These are phyloP conservation scores for Oreotrochilus melanogaster DNA, from an alignment of 2,113 vertebrate genomes.

Conservation along the genomic window DNA sequence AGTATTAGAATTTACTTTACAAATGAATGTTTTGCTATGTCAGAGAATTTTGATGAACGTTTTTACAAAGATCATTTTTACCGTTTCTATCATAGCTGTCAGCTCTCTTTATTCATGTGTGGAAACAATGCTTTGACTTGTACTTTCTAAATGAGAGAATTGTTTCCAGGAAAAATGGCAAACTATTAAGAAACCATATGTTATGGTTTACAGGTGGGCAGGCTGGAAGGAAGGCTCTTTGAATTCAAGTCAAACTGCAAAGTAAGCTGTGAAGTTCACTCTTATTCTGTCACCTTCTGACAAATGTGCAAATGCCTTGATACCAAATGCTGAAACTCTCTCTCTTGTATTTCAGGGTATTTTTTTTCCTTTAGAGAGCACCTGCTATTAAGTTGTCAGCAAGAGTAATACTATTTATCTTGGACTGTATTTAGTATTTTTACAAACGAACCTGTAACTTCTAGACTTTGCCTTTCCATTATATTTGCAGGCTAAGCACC, in stretches of 20 bases:
- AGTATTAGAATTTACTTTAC: conserved; percentile 66
- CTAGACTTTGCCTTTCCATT: conserved; percentile 39
- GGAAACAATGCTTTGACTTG: conserved; percentile 67
- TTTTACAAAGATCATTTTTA: conserved; percentile 80
- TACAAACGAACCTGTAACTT: conserved; percentile 40
- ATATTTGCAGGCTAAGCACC: conserved; percentile 31
- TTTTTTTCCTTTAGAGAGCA: conserved; percentile 47
- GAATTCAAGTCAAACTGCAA: conserved; percentile 33
- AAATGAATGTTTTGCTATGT: conserved; percentile 77
- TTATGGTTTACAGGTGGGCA: conserved; percentile 37
- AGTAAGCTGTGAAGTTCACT: conserved; percentile 50
- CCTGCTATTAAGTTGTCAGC: conserved; percentile 54
- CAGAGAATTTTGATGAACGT: conserved; percentile 76
- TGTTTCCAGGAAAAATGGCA: conserved; percentile 38
- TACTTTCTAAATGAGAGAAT: conserved; percentile 57
- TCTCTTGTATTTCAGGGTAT: conserved; percentile 27
- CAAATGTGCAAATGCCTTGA: conserved; percentile 68
- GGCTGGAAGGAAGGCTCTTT: conserved; percentile 21
- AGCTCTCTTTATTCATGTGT: conserved; percentile 54
- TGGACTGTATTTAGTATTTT: conserved; percentile 56
- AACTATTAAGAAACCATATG: conserved; percentile 27
- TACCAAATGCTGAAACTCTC: conserved; percentile 56
- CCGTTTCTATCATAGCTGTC: conserved; percentile 74
- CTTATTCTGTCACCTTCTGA: conserved; percentile 43
- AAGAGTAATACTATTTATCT: conserved; percentile 41